Percentiles rank a stretch among this genome's conserved stretches.
Evolutionary conservation across 2,888 invertebrate genomes (phyloP).

Genomic region (Lasioglossum leucozonium): DNA sequence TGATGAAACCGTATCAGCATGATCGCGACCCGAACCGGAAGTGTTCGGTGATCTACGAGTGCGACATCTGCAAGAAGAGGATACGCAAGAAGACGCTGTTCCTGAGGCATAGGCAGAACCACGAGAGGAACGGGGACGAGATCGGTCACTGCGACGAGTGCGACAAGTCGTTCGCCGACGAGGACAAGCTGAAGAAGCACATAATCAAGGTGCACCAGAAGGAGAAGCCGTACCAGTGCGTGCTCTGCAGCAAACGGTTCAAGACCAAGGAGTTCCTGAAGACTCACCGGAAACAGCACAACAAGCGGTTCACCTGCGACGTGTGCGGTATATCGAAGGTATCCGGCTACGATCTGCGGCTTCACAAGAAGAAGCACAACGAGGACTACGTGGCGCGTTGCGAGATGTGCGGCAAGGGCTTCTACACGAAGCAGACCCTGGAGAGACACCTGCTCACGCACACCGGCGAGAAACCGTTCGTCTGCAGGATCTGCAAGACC

Average conservation of each 20-base stretch:
- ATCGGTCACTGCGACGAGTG: constrained; percentile 84
- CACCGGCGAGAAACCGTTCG: constrained; percentile 84
- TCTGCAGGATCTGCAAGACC: constrained; percentile 85
- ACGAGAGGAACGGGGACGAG: constrained; percentile 61
- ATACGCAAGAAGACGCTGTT: constrained; percentile 69
- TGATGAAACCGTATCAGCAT: neutral
- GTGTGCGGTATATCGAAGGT: constrained; percentile 79
- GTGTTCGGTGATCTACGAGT: constrained; percentile 65
- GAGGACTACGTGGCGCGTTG: constrained; percentile 86
- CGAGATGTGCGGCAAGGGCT: constrained; percentile 85
- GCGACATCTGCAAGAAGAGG: constrained; percentile 72
- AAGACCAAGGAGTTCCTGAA: constrained; percentile 86
- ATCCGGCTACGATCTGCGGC: constrained; percentile 76
- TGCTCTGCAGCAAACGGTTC: constrained; percentile 86
- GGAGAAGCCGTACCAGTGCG: constrained; percentile 86
- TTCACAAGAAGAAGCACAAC: constrained; percentile 86
- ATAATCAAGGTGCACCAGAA: constrained; percentile 86
- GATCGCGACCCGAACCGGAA: constrained; percentile 34
- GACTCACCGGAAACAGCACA: constrained; percentile 86
- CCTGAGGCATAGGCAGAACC: constrained; percentile 70
- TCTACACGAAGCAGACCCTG: constrained; percentile 85
- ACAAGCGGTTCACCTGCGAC: constrained; percentile 78
- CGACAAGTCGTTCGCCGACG: constrained; percentile 85
- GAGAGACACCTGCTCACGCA: constrained; percentile 85
- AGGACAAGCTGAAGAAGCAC: constrained; percentile 85